Evolutionary conservation across 1,140 invertebrate species (phyloP).

Genomic region (Bombus cullumanus): DNA sequence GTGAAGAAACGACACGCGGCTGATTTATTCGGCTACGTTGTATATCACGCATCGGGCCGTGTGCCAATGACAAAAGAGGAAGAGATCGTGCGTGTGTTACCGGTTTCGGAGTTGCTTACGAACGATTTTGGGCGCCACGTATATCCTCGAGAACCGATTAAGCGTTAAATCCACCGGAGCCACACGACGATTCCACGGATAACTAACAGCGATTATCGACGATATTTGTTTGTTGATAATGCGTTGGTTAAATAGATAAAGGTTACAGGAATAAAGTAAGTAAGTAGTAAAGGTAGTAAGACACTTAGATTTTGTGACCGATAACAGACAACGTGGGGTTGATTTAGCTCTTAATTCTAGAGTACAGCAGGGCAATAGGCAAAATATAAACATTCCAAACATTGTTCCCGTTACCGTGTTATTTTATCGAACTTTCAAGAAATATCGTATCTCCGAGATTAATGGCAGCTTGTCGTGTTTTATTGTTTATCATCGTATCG

Average conservation of each 20-base stretch:
- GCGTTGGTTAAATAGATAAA: background rate
- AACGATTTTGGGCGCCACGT: no score
- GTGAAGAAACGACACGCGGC: slow-evolving; percentile 22
- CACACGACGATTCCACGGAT: background rate
- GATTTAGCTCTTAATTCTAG: background rate
- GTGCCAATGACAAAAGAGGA: background rate
- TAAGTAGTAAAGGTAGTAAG: no score
- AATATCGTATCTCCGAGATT: background rate
- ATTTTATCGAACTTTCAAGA: background rate
- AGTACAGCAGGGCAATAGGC: no score
- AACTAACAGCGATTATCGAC: background rate
- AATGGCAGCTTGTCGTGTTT: background rate
- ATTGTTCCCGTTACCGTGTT: background rate
- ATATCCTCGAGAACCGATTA: background rate
- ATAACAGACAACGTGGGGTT: background rate
- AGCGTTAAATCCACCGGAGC: background rate
- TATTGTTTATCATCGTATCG: background rate
- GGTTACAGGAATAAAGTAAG: no score
- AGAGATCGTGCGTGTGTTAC: background rate
- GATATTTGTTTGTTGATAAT: slow-evolving; percentile 7
- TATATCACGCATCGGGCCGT: background rate
- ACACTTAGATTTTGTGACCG: background rate
- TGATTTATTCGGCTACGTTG: slow-evolving; percentile 30
- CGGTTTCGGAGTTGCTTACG: background rate
- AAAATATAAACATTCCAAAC: no score